Conservation (phyloP, 2,797 vertebrate genomes). For the Acanthiza pusilla region DNA sequence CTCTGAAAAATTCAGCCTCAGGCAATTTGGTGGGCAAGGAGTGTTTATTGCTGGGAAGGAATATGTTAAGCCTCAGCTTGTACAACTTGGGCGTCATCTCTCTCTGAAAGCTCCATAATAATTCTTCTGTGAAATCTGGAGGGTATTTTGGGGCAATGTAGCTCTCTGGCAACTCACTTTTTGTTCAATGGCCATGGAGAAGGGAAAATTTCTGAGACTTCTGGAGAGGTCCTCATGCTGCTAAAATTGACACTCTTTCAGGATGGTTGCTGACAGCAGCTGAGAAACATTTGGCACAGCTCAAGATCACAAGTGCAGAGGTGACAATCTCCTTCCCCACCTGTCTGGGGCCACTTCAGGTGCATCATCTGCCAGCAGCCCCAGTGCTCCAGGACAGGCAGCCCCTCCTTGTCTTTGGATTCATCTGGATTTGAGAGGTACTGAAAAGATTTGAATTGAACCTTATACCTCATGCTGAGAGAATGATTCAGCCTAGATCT, state of each 20-base stretch:
- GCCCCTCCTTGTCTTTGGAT: neutral
- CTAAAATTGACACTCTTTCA: neutral
- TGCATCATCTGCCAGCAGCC: neutral
- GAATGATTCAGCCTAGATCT: neutral
- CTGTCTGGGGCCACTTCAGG: neutral
- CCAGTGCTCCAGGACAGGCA: neutral
- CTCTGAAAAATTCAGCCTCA: neutral
- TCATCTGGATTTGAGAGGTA: neutral
- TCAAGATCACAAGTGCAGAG: neutral
- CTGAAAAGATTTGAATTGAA: neutral
- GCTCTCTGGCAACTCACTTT: neutral
- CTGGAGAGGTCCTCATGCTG: neutral
- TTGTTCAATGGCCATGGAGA: neutral
- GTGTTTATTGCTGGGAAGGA: neutral
- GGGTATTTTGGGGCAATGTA: neutral
- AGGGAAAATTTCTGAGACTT: neutral
- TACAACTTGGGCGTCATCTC: neutral
- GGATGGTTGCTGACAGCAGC: constrained; percentile 16
- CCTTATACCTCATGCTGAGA: neutral
- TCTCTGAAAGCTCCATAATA: neutral
- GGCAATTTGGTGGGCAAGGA: neutral
- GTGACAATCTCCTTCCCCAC: neutral
- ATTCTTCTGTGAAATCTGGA: neutral
- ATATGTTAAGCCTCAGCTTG: neutral
- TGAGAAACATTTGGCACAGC: neutral